Base-by-base conservation (phyloP, 2,113 vertebrate genomes). In the Meleagris gallopavo region DNA sequence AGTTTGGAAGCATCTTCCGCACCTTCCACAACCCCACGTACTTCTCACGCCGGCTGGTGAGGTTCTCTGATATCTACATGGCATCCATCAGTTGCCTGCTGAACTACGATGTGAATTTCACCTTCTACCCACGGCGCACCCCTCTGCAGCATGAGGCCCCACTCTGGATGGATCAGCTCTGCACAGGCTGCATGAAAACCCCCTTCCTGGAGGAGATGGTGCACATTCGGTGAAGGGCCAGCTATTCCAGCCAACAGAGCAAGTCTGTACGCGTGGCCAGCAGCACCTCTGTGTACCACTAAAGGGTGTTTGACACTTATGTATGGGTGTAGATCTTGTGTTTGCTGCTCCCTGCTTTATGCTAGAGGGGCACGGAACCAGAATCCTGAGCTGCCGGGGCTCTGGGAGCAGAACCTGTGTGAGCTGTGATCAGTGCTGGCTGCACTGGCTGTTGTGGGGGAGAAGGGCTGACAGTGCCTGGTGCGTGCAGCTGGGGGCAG, bases 141-240 rank as follows among this genome's bases (percentile, higher is more conserved):
- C 98, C 98, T 5, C 97, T 98, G 86, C 98, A 98, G 90, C 98
- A 98, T 0, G 98, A 98, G 90, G 98, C 98, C 0, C 98, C 98
- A 0, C 98, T 98, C 86, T 98, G 98, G 98, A 98, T 98, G 98
- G 98, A 98, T 70, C 98, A 98, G 95, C 98, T 98, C 3, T 98
- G 98, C 95, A 98, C 98, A 0, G 98, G 98, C 89, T 98, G 98
- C 97, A 98, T 98, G 98, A 98, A 98, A 94, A 98, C 98, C 0
- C 98, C 98, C 45, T 98, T 98, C 89, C 97, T 98, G 10, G 95
- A 98, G 13, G 98, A 98, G 95, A 98, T 98, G 98, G 98, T 97
- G 70, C 98, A 98, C 22, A 98, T 98, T 83, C 98, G 98, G n/a
- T 98, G 96, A 98, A 62, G 80, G 90, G 90, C 60, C 30, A 64